phyloP scores from a whole-genome alignment of 2,113 vertebrate genomes.

The Dasypus novemcinctus region DNA sequence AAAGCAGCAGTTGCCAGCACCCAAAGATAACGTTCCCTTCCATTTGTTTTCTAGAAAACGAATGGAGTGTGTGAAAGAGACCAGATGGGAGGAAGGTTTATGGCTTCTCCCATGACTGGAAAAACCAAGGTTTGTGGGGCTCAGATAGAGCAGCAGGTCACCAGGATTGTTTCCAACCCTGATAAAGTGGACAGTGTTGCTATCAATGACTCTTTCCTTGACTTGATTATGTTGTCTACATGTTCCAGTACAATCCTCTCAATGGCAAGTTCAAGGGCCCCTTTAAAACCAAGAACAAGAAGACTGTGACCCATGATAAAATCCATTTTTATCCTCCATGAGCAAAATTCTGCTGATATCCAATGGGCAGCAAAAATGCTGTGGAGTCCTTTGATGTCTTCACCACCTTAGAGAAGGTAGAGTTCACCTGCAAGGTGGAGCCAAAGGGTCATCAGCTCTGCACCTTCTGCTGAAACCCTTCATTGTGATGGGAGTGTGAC shows the following conservation, averaged over 20 bases:
- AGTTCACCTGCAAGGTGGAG: conserved; percentile 91
- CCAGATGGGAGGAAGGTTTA: neutral
- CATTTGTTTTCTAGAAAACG: neutral
- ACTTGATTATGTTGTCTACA: conserved; percentile 92
- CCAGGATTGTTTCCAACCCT: conserved; percentile 82
- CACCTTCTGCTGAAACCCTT: conserved; percentile 91
- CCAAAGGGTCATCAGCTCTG: conserved; percentile 91
- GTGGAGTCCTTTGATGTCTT: conserved; percentile 93
- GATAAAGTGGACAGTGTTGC: conserved; percentile 87
- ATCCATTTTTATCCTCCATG: conserved; percentile 86
- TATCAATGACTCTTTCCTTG: conserved; percentile 91
- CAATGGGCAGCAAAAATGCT: conserved; percentile 90
- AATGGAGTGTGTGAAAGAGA: neutral
- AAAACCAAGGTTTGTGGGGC: neutral
- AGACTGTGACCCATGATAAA: conserved; percentile 88
- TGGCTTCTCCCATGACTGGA: neutral
- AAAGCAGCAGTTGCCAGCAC: neutral
- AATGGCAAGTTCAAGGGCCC: conserved; percentile 87
- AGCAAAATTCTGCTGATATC: conserved; percentile 89
- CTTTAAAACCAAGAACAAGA: conserved; percentile 87
- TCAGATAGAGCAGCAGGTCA: conserved; percentile 90
- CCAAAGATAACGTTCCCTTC: neutral
- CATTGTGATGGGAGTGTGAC: conserved; percentile 93
- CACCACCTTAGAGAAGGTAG: conserved; percentile 91
- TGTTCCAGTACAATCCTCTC: conserved; percentile 93